Evolutionary conservation across 2,797 vertebrate species (phyloP).

Genomic region (Tympanoctomys barrerae): DNA sequence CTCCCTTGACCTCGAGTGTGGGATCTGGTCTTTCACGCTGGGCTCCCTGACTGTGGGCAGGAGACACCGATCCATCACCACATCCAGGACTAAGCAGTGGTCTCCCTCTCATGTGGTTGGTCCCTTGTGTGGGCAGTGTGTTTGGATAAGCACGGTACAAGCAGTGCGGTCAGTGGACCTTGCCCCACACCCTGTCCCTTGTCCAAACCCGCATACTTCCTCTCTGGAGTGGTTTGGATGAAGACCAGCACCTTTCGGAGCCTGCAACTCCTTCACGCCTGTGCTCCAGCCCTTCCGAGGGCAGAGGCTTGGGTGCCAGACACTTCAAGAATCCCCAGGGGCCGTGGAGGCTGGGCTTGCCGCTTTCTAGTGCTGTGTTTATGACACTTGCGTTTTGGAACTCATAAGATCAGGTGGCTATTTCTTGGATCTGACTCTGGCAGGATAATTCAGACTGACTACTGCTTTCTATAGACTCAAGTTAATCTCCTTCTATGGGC

Average conservation of each 20-base stretch:
- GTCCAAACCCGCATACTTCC: slow-evolving; percentile 35
- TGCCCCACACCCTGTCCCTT: background rate
- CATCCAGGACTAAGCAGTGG: background rate
- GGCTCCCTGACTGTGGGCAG: slow-evolving; percentile 11
- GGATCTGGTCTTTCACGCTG: background rate
- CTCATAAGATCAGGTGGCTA: slow-evolving; percentile 48
- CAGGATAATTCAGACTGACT: slow-evolving; percentile 59
- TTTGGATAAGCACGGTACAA: background rate
- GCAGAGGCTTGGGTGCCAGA: background rate
- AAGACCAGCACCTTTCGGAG: background rate
- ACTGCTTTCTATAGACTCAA: slow-evolving; percentile 72
- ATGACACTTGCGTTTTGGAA: slow-evolving; percentile 62
- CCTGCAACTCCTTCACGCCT: slow-evolving; percentile 8
- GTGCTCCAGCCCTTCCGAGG: background rate
- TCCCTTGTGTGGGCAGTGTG: background rate
- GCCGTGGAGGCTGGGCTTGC: background rate
- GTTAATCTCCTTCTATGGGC: slow-evolving; percentile 60
- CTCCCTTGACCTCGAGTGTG: background rate
- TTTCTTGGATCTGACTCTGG: slow-evolving; percentile 63
- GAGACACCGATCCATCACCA: background rate
- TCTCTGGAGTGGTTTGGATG: background rate
- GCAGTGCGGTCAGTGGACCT: slow-evolving; percentile 8
- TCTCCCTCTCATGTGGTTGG: background rate
- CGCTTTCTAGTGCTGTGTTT: slow-evolving; percentile 64
- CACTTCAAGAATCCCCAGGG: slow-evolving; percentile 11